These are phyloP conservation scores for Cyphotilapia sp. DNA, from an alignment of 2,113 vertebrate genomes.

Conservation along the genomic window DNA sequence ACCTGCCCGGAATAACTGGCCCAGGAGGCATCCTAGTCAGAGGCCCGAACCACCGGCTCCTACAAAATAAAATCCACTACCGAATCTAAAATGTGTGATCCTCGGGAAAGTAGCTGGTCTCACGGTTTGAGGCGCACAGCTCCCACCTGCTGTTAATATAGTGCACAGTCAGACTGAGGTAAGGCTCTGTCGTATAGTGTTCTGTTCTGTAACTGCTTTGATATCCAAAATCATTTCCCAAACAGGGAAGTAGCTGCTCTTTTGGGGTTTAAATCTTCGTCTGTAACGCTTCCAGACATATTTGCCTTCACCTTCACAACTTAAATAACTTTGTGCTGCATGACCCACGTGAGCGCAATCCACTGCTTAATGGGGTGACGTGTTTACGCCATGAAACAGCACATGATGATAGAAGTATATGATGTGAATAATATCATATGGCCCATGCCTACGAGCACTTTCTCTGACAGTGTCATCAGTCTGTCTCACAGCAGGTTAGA, in stretches of 20 bases:
- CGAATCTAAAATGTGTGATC: neutral
- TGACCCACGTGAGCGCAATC: neutral
- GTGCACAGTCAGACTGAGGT: neutral
- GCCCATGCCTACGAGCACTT: neutral
- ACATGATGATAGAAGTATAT: neutral
- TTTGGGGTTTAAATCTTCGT: neutral
- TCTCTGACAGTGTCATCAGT: neutral
- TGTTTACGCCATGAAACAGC: rapidly evolving
- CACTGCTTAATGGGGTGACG: neutral
- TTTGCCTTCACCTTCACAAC: neutral
- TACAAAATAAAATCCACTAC: neutral
- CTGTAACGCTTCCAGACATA: neutral
- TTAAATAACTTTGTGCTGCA: neutral
- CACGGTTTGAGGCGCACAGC: neutral
- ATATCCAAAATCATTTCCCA: neutral
- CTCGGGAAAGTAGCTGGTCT: neutral
- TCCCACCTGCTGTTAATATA: neutral
- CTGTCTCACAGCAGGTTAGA: neutral
- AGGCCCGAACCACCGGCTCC: neutral
- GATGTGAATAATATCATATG: neutral
- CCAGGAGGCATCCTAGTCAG: neutral
- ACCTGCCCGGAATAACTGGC: neutral
- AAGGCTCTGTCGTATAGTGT: neutral
- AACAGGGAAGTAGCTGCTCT: neutral
- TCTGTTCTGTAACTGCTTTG: neutral